Base-by-base conservation (phyloP, 2,888 invertebrate species). In the Conchocele bisecta region DNA sequence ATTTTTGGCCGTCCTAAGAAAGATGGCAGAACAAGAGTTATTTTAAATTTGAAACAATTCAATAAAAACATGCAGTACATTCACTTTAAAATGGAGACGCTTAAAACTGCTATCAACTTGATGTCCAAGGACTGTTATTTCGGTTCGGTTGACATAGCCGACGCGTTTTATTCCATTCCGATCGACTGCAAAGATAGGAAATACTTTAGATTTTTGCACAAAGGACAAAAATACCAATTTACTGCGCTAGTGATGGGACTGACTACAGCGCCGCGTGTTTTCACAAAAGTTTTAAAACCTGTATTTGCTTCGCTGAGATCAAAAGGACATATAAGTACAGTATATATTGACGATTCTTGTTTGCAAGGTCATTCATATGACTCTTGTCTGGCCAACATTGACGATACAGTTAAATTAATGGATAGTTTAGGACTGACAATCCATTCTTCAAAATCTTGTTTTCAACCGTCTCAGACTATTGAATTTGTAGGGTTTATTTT, bases 391-490 rank as follows among this genome's bases (percentile, higher is more conserved):
- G 7, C 24, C 1, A 68, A 69, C 22, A 29, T 71, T 13, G 0
- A 41, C 4, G 37, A 42, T 15, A 72, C 72, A 17, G 42, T 68
- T 1, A 9, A 31, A 15, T 9, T 68, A 13, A 42, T 79, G 31
- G 75, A 69, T 31, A 48, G 39, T 9, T 48, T 76, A 37, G 79
- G 79, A 2, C 59, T 79, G 15, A 63, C 65, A 1, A 48, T 79
- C 15, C 59, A 79, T 53, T 57, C 70, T 13, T 33, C 59, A 20
- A 79, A 79, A 42, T 79, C 76, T 29, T 44, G 64, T 1, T 31
- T 74, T 9, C 1, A 28, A n/a, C 76, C 79, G 1, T 35, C 58
- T 17, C 58, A 77, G 51, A 11, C 42, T 17, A 58, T 79, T 11
- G 28, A n/a, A 9, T 77, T 69, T 26, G 39, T 73, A 7, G 72